phyloP scores from a whole-genome alignment of 2,888 invertebrate genomes.

The Drosophila lutescens region DNA sequence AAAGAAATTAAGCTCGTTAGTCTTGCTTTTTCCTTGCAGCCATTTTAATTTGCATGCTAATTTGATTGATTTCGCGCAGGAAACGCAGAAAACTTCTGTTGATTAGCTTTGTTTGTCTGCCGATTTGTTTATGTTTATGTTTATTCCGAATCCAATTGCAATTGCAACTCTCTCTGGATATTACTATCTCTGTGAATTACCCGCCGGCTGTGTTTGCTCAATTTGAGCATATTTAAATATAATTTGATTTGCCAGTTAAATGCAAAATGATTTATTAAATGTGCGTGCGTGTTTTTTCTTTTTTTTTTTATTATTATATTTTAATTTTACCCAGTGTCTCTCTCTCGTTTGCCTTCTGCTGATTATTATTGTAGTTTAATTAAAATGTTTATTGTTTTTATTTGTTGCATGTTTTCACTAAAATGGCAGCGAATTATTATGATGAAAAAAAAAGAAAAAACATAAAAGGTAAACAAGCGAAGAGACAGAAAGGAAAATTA shows the following conservation, averaged over 20 bases:
- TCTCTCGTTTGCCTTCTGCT: constrained; percentile 9
- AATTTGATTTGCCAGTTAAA: constrained; percentile 59
- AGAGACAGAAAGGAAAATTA: constrained; percentile 21
- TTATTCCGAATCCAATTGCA: too few relatives aligned
- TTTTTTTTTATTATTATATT: constrained; percentile 3
- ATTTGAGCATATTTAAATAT: constrained; percentile 54
- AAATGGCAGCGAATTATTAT: constrained; percentile 44
- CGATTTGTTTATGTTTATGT: constrained; percentile 18
- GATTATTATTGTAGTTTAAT: constrained; percentile 63
- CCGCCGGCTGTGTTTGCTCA: constrained; percentile 37
- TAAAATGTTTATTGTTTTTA: constrained; percentile 66
- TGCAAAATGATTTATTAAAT: constrained; percentile 59
- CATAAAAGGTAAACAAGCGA: not conserved
- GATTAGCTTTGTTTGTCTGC: constrained; percentile 24
- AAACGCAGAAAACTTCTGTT: constrained; percentile 17
- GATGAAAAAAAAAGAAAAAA: constrained; percentile 2
- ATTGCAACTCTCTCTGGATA: not conserved
- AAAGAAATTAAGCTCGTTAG: constrained; percentile 1
- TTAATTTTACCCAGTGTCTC: constrained; percentile 9
- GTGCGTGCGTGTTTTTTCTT: not conserved
- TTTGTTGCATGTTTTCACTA: constrained; percentile 46
- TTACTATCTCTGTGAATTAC: constrained; percentile 1
- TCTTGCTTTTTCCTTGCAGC: constrained; percentile 3
- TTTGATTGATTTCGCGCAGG: constrained; percentile 32
- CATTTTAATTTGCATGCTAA: constrained; percentile 31